These are phyloP conservation scores for Cantharis flavilabris DNA, from an alignment of 2,888 invertebrate species.

Conservation along the genomic window DNA sequence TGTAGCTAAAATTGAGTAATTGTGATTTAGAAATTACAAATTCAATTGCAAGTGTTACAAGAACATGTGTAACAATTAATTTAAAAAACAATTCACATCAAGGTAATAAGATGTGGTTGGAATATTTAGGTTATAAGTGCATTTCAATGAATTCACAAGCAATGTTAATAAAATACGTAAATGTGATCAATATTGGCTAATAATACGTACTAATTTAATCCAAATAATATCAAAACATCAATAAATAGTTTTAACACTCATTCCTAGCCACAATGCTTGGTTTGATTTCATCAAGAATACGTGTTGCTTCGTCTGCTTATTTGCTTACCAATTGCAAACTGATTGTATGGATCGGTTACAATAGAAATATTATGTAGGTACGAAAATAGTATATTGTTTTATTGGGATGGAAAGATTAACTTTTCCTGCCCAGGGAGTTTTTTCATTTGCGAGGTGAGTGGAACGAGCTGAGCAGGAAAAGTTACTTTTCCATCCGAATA, in stretches of 20 bases:
- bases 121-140: background rate
- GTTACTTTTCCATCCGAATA: too few relatives aligned
- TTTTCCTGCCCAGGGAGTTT: too few relatives aligned
- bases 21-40: background rate
- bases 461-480: too few relatives aligned
- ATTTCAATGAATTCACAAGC: background rate
- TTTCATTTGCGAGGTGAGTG: too few relatives aligned
- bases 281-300: background rate
- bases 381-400: too few relatives aligned
- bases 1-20: background rate
- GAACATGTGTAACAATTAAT: background rate
- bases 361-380: background rate
- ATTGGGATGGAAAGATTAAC: too few relatives aligned
- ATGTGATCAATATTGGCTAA: background rate
- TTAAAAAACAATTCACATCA: background rate
- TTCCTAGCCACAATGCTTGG: too few relatives aligned
- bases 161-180: background rate
- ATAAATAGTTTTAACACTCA: background rate
- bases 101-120: background rate
- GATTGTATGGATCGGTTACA: background rate
- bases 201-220: background rate
- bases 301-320: background rate
- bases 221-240: background rate
- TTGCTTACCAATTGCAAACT: background rate
- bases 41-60: background rate